Base-by-base conservation (phyloP, 2,113 vertebrate species). In the Dinomys branickii region DNA sequence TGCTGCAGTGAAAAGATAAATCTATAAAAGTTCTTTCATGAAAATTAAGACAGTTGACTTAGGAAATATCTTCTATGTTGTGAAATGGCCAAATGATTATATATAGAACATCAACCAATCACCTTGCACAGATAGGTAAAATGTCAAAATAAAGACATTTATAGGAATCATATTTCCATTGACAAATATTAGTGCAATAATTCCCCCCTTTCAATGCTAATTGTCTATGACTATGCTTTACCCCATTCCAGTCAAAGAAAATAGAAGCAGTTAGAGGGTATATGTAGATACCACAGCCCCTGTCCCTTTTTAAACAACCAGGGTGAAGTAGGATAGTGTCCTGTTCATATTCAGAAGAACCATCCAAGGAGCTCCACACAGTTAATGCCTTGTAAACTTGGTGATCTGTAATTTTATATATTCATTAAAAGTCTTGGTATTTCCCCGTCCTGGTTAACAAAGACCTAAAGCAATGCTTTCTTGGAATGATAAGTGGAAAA, bases 21-120 rank as follows among this genome's bases (percentile, higher is more conserved):
- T 75, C 30, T 61, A 50, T 85, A 81, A 94, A 10, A 80, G 88
- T 75, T 89, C 38, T 83, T 75, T 85, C 33, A 88, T 85, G 41
- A 91, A 86, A 93, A 63, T 78, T 65, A 92, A 63, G 20, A 58
- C 0, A 78, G 20, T 6, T 63, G 24, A 96, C 63, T 63, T 77
- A 88, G 30, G 11, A 94, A 90, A 28, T 41, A 44, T 50, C 11
- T 24, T 90, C 13, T 17, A 85, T 58, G 61, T 78, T 78, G 85
- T 73, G 11, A 77, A 92, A 38, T 87, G 0, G 50, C 3, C 77
- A 92, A 87, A 77, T 22, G 7, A 4, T 82, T 94, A 30, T 50
- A 50, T 11, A 81, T 2, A 65, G 75, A 94, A 30, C 69, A 94
- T 8, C 67, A 96, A 84, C 47, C 9, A 90, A 63, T 52, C 4